Percentiles rank a stretch among this genome's conserved stretches.
phyloP scores from a whole-genome alignment of 2,113 vertebrate genomes.

The Phrynosoma blainvillii region DNA sequence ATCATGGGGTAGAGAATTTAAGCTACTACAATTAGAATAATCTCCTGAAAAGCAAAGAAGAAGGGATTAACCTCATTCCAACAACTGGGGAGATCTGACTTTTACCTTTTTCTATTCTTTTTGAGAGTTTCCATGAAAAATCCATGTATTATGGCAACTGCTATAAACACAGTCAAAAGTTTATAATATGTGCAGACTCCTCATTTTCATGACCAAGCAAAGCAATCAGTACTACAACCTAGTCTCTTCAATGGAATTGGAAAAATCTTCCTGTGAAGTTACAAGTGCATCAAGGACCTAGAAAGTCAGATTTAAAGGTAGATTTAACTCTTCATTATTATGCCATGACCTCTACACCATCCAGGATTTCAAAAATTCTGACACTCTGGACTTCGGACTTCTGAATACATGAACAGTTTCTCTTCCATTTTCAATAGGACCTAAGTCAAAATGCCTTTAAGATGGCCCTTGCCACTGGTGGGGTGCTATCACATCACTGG shows the following conservation, averaged over 20 bases:
- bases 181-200: neutral
- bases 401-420: too few species aligned
- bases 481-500: too few species aligned
- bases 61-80: neutral
- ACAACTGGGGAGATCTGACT: neutral
- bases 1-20: neutral
- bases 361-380: neutral
- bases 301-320: neutral
- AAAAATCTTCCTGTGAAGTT: neutral
- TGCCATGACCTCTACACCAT: neutral
- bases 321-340: neutral
- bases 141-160: neutral
- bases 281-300: neutral
- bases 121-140: neutral
- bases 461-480: neutral
- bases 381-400: neutral
- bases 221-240: neutral
- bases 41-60: conserved; percentile 2
- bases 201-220: neutral
- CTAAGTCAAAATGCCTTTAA: neutral
- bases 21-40: conserved; percentile 11
- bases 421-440: neutral
- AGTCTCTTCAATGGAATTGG: too few species aligned
- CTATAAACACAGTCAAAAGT: neutral
- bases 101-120: neutral